These are phyloP conservation scores for Semaprochilodus insignis DNA, from an alignment of 2,797 vertebrate genomes.

Conservation along the genomic window DNA sequence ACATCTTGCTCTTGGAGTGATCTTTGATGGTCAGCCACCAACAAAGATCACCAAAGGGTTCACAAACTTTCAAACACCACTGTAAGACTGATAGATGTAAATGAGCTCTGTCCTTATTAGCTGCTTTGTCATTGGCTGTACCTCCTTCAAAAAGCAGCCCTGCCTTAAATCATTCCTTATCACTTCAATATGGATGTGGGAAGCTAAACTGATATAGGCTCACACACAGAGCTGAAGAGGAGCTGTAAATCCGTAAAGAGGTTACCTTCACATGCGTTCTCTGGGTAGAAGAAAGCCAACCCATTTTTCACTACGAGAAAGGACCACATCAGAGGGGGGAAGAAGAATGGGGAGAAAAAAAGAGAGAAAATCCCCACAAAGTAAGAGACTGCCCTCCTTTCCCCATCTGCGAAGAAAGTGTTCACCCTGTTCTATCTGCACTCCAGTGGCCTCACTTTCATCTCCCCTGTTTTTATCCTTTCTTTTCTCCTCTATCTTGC, in stretches of 20 bases:
- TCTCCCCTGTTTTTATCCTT: not conserved
- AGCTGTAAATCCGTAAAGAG: conserved; percentile 7
- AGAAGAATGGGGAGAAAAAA: conserved; percentile 8
- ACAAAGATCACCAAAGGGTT: too few species aligned
- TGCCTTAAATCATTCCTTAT: too few species aligned
- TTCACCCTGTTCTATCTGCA: conserved; percentile 15
- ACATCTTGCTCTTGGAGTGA: too few species aligned
- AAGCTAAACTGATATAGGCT: not conserved
- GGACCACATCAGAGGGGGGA: conserved; percentile 32
- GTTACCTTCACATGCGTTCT: conserved; percentile 17
- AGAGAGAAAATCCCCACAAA: conserved; percentile 53
- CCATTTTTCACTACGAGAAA: conserved; percentile 54
- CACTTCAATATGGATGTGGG: not conserved
- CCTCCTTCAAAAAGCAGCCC: not conserved
- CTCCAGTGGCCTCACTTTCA: not conserved
- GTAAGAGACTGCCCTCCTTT: conserved; percentile 36
- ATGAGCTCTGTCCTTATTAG: not conserved
- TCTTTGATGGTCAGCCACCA: too few species aligned
- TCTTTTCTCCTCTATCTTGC: conserved; percentile 3
- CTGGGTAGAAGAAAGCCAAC: conserved; percentile 41
- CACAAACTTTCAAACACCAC: too few species aligned
- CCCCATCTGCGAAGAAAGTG: conserved; percentile 16
- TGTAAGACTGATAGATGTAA: not conserved
- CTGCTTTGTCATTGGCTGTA: not conserved
- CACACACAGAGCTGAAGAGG: not conserved